Percentiles rank a stretch among this genome's conserved stretches.
Evolutionary conservation across 2,888 invertebrate genomes (phyloP).

Genomic region (Diabrotica balteata): DNA sequence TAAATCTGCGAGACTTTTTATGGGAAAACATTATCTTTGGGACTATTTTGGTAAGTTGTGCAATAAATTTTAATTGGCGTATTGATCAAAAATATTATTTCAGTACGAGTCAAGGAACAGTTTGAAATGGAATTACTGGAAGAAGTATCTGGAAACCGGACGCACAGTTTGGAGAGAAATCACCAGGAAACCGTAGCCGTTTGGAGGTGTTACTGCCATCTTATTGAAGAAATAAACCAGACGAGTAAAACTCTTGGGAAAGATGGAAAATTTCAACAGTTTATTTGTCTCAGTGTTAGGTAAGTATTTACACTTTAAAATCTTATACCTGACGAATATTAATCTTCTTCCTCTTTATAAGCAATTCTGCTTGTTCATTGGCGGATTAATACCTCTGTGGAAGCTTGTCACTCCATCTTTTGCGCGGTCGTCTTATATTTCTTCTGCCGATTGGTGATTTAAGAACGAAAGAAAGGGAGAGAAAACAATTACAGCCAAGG

Average conservation of each 20-base stretch:
- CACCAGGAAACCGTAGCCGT: constrained; percentile 68
- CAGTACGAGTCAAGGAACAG: constrained; percentile 81
- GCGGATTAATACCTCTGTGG: too few species aligned
- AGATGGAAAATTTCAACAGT: constrained; percentile 97
- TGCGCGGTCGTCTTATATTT: too few species aligned
- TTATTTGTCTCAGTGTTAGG: constrained; percentile 93
- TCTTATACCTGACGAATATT: too few species aligned
- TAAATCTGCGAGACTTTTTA: constrained; percentile 90
- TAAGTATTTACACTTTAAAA: constrained; percentile 54
- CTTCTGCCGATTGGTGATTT: too few species aligned
- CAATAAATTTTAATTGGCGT: too few species aligned
- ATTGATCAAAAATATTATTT: constrained; percentile 39
- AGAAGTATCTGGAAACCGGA: constrained; percentile 61
- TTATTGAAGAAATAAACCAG: constrained; percentile 87
- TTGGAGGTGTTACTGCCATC: constrained; percentile 87
- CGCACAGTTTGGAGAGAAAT: constrained; percentile 58
- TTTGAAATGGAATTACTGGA: constrained; percentile 77
- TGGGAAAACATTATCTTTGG: constrained; percentile 96
- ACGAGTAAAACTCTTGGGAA: constrained; percentile 90
- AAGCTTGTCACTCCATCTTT: too few species aligned
- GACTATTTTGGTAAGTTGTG: constrained; percentile 85
- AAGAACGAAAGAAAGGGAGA: too few species aligned
- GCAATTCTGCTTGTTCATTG: too few species aligned
- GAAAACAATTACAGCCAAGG: too few species aligned
- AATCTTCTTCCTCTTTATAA: too few species aligned